Evolutionary conservation across 2,113 vertebrate species (phyloP).

Genomic region (Chelonoidis abingdonii): DNA sequence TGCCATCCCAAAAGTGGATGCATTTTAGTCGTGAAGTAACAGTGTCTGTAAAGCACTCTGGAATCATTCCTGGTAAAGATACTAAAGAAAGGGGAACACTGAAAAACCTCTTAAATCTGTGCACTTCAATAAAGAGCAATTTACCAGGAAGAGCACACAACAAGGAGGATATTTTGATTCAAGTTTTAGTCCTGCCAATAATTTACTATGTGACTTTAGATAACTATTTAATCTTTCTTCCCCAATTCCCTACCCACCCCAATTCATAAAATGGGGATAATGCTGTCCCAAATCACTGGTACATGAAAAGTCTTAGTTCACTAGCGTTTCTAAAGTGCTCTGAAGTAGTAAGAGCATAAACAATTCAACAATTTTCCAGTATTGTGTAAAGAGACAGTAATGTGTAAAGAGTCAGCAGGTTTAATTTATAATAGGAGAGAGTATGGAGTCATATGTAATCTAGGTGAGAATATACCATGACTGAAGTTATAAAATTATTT

Average conservation of each 20-base stretch:
- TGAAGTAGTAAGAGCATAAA: not conserved
- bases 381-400: not conserved
- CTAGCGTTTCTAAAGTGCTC: not conserved
- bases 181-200: not conserved
- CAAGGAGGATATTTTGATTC: not conserved
- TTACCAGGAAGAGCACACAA: not conserved
- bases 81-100: not conserved
- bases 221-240: not conserved
- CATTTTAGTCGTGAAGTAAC: not conserved
- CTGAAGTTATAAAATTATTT: not conserved
- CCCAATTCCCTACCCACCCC: not conserved
- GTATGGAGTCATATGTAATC: not conserved
- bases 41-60: not conserved
- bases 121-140: not conserved
- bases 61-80: not conserved
- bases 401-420: not conserved
- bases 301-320: not conserved
- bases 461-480: not conserved
- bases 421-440: fast-evolving
- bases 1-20: not conserved
- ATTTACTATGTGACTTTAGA: not conserved
- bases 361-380: too few relatives aligned
- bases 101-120: not conserved
- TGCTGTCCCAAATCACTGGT: not conserved
- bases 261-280: not conserved